Evolutionary conservation across 2,797 vertebrate genomes (phyloP), one percentile per base, ranked within the genome.

Genomic region (Argyrosomus regius): DNA sequence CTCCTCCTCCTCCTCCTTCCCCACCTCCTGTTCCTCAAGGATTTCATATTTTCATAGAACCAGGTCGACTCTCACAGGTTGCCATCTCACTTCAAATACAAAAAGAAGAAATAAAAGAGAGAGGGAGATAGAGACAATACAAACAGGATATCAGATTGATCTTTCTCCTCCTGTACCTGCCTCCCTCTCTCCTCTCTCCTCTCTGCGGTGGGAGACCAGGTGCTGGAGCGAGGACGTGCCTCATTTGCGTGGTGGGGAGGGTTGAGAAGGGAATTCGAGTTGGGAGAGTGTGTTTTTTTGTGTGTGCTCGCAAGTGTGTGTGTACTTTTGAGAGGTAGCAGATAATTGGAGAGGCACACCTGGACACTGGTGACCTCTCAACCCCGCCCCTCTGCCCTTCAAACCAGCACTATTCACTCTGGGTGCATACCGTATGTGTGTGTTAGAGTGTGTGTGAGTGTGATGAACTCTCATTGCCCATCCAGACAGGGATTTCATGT

Each of bases 341-440:
- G 82, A 93, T 94, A 93, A 93, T 93, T 93, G 90, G 92, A 83
- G 83, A 85, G 62, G 75, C 91, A 88, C 93, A 94, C 91, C 91
- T 93, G 93, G 90, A 91, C 71, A 85, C 87, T 78, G 80, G 81
- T 92, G 89, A 94, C 92, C 91, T 90, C 85, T 93, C 78, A 90
- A 91, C 94, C 84, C 86, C 82, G 75, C 67, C 77, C 82, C 82
- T 75, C 74, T 76, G 83, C 82, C 89, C 92, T 93, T 90, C 90
- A 91, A 87, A 92, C 86, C 85, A 77, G 63, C 72, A 58, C 80
- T 77, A 75, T 86, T 85, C 88, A 81, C 83, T 85, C 60, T 31
- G 70, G 56, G 57, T 76, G 75, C 65, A 70, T 39, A 26, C 72
- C 64, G 63, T 73, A n/a, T 85, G 70, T 71, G 72, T 77, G 82